These are phyloP conservation scores for Axea sp. DNA, from an alignment of 2,888 invertebrate species.

Conservation along the genomic window DNA sequence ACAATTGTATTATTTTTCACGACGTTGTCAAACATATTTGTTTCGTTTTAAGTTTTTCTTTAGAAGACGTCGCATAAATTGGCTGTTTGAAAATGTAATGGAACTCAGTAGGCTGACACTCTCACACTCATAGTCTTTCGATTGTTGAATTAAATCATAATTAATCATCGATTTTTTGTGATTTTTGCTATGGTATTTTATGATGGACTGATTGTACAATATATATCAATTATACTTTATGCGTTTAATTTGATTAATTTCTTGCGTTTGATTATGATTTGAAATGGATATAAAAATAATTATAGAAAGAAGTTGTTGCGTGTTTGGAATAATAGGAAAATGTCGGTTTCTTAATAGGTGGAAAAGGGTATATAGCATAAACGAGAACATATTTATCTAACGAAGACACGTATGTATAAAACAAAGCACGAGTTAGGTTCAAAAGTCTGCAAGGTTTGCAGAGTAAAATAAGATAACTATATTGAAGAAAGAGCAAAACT, in stretches of 20 bases:
- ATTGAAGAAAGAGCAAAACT: constrained; percentile 65
- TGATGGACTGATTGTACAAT: constrained; percentile 54
- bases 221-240: constrained; percentile 19
- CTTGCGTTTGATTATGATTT: constrained; percentile 53
- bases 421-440: constrained; percentile 43
- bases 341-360: constrained; percentile 40
- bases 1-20: constrained; percentile 32
- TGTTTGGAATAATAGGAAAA: constrained; percentile 40
- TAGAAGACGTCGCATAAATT: constrained; percentile 41
- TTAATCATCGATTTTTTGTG: constrained; percentile 47
- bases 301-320: constrained; percentile 37
- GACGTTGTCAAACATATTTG: constrained; percentile 17
- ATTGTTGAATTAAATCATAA: constrained; percentile 47
- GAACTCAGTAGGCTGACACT: constrained; percentile 44
- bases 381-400: constrained; percentile 60
- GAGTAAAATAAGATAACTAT: constrained; percentile 17
- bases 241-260: constrained; percentile 36
- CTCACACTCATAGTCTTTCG: constrained; percentile 57
- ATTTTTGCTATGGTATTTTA: constrained; percentile 60
- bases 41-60: constrained; percentile 7
- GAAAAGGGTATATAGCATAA: constrained; percentile 47
- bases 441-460: constrained; percentile 36
- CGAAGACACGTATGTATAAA: constrained; percentile 43
- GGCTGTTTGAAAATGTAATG: constrained; percentile 39
- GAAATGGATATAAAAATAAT: constrained; percentile 48